Conservation (phyloP, 1,140 invertebrate genomes). For the Schlechtendalia chinensis region DNA sequence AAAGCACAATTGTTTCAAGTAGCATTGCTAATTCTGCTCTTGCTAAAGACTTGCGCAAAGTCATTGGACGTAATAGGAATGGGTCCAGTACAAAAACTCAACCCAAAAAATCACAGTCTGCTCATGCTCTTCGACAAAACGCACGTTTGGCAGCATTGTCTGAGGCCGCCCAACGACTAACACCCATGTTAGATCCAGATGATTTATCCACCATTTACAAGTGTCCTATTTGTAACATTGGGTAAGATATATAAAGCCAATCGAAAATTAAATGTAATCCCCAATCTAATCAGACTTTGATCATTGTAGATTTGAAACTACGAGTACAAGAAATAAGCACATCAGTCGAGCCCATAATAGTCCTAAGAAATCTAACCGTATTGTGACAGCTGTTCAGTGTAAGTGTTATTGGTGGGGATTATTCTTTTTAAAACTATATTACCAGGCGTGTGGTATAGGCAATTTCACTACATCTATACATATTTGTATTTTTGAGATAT, state of each 20-base stretch:
- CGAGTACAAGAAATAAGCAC: constrained; percentile 44
- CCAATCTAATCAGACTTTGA: not conserved
- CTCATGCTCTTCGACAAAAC: constrained; percentile 33
- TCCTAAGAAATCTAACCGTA: constrained; percentile 21
- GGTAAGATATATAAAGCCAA: not conserved
- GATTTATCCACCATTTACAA: constrained; percentile 33
- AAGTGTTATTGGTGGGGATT: not conserved
- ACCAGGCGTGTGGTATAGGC: constrained; percentile 27
- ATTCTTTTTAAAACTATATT: not conserved
- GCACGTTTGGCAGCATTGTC: constrained; percentile 38
- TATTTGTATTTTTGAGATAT: not conserved
- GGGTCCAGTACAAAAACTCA: constrained; percentile 8
- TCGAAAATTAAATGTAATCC: not conserved
- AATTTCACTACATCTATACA: constrained; percentile 39
- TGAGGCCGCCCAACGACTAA: constrained; percentile 25
- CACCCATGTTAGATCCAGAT: constrained; percentile 15
- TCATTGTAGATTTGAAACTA: constrained; percentile 29
- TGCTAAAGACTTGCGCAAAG: constrained; percentile 37
- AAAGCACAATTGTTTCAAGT: constrained; percentile 35
- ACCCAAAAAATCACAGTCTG: constrained; percentile 21
- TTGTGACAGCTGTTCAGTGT: constrained; percentile 6
- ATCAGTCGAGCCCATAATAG: constrained; percentile 42
- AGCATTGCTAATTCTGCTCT: constrained; percentile 42
- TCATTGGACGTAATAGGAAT: constrained; percentile 36
- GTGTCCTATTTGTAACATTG: constrained; percentile 42